Evolutionary conservation across 1,140 invertebrate genomes (phyloP).

Genomic region (Coboldia fuscipes): DNA sequence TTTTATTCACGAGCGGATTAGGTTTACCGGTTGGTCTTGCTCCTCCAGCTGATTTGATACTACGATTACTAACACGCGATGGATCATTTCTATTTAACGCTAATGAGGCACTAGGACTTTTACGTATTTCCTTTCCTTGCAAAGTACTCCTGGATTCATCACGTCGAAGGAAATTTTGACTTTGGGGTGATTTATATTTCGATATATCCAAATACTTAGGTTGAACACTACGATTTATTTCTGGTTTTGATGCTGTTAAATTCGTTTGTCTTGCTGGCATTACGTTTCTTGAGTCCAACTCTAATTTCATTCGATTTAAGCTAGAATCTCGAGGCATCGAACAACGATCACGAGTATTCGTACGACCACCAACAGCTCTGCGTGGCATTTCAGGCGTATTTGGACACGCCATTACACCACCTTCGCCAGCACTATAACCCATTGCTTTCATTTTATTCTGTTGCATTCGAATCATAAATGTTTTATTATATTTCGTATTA

Average conservation of each 20-base stretch:
- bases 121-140: conserved; percentile 14
- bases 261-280: conserved; percentile 13
- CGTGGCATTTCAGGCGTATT: conserved; percentile 28
- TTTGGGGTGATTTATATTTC: conserved; percentile 27
- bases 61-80: conserved; percentile 15
- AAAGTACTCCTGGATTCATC: conserved; percentile 34
- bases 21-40: background rate
- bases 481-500: conserved; percentile 30
- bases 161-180: conserved; percentile 26
- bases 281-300: conserved; percentile 17
- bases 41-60: conserved; percentile 12
- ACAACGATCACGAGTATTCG: conserved; percentile 9
- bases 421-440: conserved; percentile 11
- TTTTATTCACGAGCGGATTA: too few species aligned
- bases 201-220: conserved; percentile 32
- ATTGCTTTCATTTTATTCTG: conserved; percentile 17
- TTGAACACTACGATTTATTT: conserved; percentile 9
- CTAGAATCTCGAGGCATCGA: conserved; percentile 21
- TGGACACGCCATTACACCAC: conserved; percentile 21
- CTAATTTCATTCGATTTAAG: conserved; percentile 15
- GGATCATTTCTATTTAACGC: conserved; percentile 13
- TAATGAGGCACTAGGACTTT: conserved; percentile 18
- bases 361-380: conserved; percentile 7
- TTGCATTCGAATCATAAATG: conserved; percentile 22
- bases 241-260: conserved; percentile 5